Evolutionary conservation across 2,113 vertebrate genomes (phyloP), one percentile per base, ranked within the genome.

Genomic region (Emydura subglobosa): DNA sequence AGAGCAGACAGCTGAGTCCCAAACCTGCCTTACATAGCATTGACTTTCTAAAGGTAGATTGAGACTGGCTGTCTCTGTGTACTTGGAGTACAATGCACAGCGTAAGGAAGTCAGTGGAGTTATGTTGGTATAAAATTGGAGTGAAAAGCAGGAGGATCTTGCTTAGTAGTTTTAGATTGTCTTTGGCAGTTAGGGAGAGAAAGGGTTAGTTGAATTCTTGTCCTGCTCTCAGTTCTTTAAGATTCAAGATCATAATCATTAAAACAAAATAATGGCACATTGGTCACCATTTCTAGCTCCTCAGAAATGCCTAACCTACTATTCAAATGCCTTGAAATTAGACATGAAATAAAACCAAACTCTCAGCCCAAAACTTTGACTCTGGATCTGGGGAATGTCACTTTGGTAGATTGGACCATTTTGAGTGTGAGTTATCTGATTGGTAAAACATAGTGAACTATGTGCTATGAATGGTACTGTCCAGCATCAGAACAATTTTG

Each of bases 401-500:
- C 0, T 57, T 34, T 47, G 85, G 12, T 31, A 54, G 68, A 50
- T 34, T 42, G 49, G 79, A 10, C 34, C 4, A 0, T 79, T 50
- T 5, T 74, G 22, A 31, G 0, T 84, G n/a, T 50, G 55, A 82
- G 44, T 85, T 50, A 76, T 87, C 50, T 72, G 53, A 10, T 87
- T 91, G 54, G 12, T 59, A 80, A 84, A 92, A 80, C n/a, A 10
- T 54, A 54, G 57, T 79, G 65, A 82, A 87, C 57, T 22, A 44
- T 68, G 31, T n/a, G 79, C 90, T 47, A 78, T 47, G 12, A 47
- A 78, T 78, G 22, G 82, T 80, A 78, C 82, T 94, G 91, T 90
- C 54, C 79, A 92, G 84, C 79, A 88, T 51, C 91, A 90, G 87
- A 93, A 87, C 68, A 89, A 82, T 89, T 42, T n/a, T 92, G 16